Evolutionary conservation across 2,113 vertebrate genomes (phyloP).

Genomic region (western clawed frog (Xenopus tropicalis)): DNA sequence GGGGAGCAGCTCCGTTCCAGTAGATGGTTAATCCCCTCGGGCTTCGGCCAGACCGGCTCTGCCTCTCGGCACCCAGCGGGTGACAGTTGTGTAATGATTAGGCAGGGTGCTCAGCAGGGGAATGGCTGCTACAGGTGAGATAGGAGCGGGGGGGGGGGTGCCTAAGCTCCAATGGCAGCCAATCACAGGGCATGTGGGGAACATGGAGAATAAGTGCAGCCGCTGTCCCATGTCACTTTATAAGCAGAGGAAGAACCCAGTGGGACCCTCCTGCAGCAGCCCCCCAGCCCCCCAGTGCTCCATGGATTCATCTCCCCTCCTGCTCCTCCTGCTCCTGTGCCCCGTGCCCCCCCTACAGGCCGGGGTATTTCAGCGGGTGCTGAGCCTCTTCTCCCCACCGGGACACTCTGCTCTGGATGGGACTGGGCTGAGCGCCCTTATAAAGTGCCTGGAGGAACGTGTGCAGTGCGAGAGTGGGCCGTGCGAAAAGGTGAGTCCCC

Average conservation of each 20-base stretch:
- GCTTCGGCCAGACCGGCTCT: no score
- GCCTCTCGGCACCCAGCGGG: no score
- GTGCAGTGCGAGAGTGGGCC: slow-evolving; percentile 24
- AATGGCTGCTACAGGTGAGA: no score
- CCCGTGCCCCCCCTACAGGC: neutral
- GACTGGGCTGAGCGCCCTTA: neutral
- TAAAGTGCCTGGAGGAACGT: slow-evolving; percentile 37
- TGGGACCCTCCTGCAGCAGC: neutral
- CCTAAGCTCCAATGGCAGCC: slow-evolving; percentile 4
- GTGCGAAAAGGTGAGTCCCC: slow-evolving; percentile 27
- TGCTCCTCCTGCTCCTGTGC: neutral
- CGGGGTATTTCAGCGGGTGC: slow-evolving; percentile 8
- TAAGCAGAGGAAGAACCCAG: neutral
- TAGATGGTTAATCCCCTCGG: no score
- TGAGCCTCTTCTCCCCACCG: slow-evolving; percentile 6
- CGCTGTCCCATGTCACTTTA: slow-evolving; percentile 1
- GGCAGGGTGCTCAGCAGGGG: no score
- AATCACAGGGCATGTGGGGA: slow-evolving; percentile 4
- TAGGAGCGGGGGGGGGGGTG: neutral
- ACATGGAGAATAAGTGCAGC: neutral
- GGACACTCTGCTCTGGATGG: slow-evolving; percentile 2
- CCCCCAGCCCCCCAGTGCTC: neutral
- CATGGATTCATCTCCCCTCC: neutral
- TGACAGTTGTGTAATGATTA: no score
- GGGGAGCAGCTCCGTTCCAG: no score